Evolutionary conservation across 2,113 vertebrate genomes (phyloP), one percentile per base, ranked within the genome.

Genomic region (Apus apus): DNA sequence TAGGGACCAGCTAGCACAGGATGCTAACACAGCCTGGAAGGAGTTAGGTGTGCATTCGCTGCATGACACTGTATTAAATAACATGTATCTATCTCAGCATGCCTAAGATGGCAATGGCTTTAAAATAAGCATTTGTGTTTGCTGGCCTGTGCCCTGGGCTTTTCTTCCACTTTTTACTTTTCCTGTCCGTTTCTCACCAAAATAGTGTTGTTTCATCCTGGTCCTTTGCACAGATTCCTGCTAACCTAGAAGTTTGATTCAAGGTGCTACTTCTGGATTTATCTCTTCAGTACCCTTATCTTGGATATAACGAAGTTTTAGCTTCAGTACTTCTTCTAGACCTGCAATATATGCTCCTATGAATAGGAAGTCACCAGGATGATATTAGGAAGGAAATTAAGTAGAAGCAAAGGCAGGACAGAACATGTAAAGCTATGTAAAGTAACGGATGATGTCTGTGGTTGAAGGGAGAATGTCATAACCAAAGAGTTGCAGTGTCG

Each of bases 401-500:
- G 30, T 38, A 70, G 72, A 73, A 62, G 43, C 5, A 10, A 58
- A 77, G 22, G 27, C 58, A 15, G 30, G 13, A 77, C 36, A 76
- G n/a, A 79, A 30, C 13, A 5, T 0, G 0, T 6, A 4, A 45
- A 22, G 40, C 26, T 56, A 2, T 22, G 5, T 58, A 58, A 80
- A 62, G 11, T 8, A 22, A 15, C 8, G 29, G n/a, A 6, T 36
- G 25, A 25, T 36, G 5, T 34, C 27, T 92, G 13, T 53, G 25
- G 62, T 58, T 2, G 0, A 32, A 48, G 7, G 20, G 34, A 64
- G 57, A 56, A 46, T 12, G 11, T 67, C 36, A 6, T 27, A 62
- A 34, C 26, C 7, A 57, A 79, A n/a, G 27, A 51, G 11, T 11
- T 48, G 29, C 22, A 60, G 2, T 64, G 38, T 51, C 2, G 1